Base-by-base conservation (phyloP, 2,113 vertebrate species). In the Scytalopus superciliaris region DNA sequence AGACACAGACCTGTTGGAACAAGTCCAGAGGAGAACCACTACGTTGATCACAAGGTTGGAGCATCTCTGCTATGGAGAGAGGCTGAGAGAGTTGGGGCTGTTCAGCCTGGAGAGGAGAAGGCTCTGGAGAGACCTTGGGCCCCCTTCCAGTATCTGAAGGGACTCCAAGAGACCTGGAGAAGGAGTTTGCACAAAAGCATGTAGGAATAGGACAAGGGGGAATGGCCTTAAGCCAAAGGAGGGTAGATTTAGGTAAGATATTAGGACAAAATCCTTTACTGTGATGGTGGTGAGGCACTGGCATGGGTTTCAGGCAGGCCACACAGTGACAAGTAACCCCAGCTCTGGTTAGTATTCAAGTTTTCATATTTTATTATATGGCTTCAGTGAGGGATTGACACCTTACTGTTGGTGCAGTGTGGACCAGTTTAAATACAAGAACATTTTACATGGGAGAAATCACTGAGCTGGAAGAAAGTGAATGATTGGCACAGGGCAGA, bases 401-500 rank as follows among this genome's bases (percentile, higher is more conserved):
- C 59, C 33, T 69, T 44, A 85, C 45, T 14, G 14, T 52, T 53
- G n/a, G 19, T 67, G 44, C 83, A 40, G 8, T 1, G 4, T 87
- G 49, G 83, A 89, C 37, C 40, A 57, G 49, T 76, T 94, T 93
- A 94, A 94, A 84, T 47, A 76, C 53, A 60, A 55, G 47, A 95
- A 89, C 68, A 35, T 85, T 94, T 94, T 96, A 92, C 50, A 50
- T 25, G 42, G 84, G 55, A 87, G 63, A 91, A 93, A 76, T 91
- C 91, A 93, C 70, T 89, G 95, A 93, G 73, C 91, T 96, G 69
- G 86, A 94, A 90, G 67, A 68, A 94, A 96, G 52, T 93, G 93
- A 96, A 89, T 94, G 96, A 97, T 76, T 97, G 97, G 89, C 95
- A 97, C 30, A 50, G 88, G 93, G 84, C 93, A 95, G 94, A 92